phyloP scores from a whole-genome alignment of 2,113 vertebrate genomes.

The Bothrops jararaca region DNA sequence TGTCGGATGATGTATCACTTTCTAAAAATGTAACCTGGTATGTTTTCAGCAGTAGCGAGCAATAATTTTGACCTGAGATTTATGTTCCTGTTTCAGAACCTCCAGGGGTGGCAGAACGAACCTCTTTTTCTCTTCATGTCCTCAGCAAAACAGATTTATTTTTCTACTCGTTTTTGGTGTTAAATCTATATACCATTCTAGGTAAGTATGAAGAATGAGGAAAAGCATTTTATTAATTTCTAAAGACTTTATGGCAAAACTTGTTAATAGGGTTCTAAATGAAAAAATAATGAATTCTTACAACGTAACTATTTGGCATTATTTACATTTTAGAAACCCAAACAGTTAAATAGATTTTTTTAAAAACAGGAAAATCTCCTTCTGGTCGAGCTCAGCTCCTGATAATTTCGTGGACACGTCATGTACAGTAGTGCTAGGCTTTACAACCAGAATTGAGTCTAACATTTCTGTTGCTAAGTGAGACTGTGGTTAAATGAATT shows the following conservation, averaged over 20 bases:
- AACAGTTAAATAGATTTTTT: not conserved
- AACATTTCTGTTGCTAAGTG: not conserved
- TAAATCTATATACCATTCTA: conserved; percentile 87
- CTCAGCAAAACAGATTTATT: conserved; percentile 84
- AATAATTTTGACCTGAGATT: conserved; percentile 38
- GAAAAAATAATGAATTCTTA: not conserved
- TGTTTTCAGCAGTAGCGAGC: not conserved
- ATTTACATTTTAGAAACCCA: not conserved
- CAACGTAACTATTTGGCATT: not conserved
- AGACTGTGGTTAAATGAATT: not conserved
- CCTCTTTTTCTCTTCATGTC: conserved; percentile 78
- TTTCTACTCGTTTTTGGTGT: conserved; percentile 84
- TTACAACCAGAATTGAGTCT: not conserved
- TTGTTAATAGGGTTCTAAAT: not conserved
- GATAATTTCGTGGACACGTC: not conserved
- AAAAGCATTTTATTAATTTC: conserved; percentile 18
- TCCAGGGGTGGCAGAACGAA: conserved; percentile 69
- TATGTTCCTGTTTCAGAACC: conserved; percentile 62
- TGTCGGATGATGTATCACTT: not conserved
- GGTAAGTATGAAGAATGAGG: conserved; percentile 72
- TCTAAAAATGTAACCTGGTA: not conserved
- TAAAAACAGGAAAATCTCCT: not conserved
- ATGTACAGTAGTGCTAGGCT: not conserved
- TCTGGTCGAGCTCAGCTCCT: not conserved
- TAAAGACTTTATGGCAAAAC: not conserved